Conservation (phyloP, 1,140 invertebrate species). For the Pseudomyrmex sp. region DNA sequence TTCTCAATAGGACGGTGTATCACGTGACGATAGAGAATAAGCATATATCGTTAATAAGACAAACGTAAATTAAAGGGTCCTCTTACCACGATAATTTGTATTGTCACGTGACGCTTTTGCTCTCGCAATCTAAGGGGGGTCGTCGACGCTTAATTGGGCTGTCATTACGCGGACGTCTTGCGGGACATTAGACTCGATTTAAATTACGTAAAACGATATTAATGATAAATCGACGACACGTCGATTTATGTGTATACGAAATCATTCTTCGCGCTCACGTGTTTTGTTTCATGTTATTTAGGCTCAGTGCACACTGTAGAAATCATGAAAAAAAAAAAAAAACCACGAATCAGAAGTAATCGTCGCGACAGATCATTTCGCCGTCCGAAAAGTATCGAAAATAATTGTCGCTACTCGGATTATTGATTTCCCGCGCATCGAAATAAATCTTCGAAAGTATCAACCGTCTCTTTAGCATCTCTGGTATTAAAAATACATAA, state of each 20-base stretch:
- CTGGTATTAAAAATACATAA: not conserved
- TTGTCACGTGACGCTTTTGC: constrained; percentile 55
- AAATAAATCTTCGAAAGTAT: not conserved
- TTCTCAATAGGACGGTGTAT: not conserved
- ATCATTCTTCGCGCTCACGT: not conserved
- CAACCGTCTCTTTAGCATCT: not conserved
- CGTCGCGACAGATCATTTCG: not conserved
- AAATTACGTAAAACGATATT: constrained; percentile 56
- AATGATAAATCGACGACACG: constrained; percentile 21
- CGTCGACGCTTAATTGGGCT: constrained; percentile 54
- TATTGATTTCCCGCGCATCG: not conserved
- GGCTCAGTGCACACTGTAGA: not conserved
- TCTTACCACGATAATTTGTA: constrained; percentile 53
- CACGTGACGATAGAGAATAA: constrained; percentile 42
- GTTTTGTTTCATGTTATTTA: constrained; percentile 1
- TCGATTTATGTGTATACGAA: not conserved
- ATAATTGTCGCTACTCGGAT: not conserved
- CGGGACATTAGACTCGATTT: constrained; percentile 29
- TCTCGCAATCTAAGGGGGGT: constrained; percentile 44
- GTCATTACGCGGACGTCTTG: constrained; percentile 51
- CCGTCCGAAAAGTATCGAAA: not conserved
- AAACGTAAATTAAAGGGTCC: constrained; percentile 57
- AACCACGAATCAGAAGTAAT: not conserved
- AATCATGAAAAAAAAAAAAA: not conserved
- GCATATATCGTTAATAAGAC: constrained; percentile 31